Conservation (phyloP, 1,140 invertebrate species). For the Drosophila malerkotliana region DNA sequence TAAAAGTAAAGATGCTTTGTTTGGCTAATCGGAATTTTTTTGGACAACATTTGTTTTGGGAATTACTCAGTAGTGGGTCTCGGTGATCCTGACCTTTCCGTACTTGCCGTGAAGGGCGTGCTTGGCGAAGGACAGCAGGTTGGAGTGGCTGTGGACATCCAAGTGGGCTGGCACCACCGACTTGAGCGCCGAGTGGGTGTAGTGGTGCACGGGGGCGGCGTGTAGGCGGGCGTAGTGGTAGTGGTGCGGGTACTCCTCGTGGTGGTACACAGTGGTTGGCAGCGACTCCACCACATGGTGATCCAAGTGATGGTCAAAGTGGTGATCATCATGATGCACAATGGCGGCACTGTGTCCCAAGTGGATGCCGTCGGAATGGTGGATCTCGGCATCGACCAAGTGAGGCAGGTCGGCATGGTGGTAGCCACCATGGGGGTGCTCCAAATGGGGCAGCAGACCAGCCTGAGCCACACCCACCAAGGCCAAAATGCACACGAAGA, state of each 20-base stretch:
- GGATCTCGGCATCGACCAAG: slow-evolving; percentile 62
- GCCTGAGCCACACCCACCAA: slow-evolving; percentile 67
- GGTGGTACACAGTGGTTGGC: slow-evolving; percentile 61
- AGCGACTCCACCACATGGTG: slow-evolving; percentile 35
- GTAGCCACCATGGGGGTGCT: slow-evolving; percentile 37
- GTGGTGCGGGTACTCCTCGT: slow-evolving; percentile 51
- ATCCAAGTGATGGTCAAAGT: slow-evolving; percentile 37
- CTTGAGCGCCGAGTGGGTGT: slow-evolving; percentile 61
- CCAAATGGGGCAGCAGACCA: slow-evolving; percentile 69
- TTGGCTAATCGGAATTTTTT: slow-evolving; percentile 29
- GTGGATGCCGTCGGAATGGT: slow-evolving; percentile 68
- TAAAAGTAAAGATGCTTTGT: slow-evolving; percentile 41
- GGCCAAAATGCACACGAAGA: slow-evolving; percentile 73
- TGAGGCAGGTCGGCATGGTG: slow-evolving; percentile 58
- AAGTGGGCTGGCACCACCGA: slow-evolving; percentile 57
- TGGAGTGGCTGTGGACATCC: slow-evolving; percentile 66
- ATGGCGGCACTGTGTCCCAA: slow-evolving; percentile 68
- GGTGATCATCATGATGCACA: slow-evolving; percentile 51
- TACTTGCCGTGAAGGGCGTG: slow-evolving; percentile 78
- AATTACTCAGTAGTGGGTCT: slow-evolving; percentile 80
- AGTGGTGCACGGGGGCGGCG: slow-evolving; percentile 57
- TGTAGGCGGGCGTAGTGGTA: slow-evolving; percentile 60
- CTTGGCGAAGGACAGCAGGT: slow-evolving; percentile 76
- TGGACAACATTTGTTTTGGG: slow-evolving; percentile 35
- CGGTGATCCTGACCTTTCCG: slow-evolving; percentile 77